Evolutionary conservation across 2,113 vertebrate species (phyloP), one percentile per base, ranked within the genome.

Genomic region (Castor canadensis): DNA sequence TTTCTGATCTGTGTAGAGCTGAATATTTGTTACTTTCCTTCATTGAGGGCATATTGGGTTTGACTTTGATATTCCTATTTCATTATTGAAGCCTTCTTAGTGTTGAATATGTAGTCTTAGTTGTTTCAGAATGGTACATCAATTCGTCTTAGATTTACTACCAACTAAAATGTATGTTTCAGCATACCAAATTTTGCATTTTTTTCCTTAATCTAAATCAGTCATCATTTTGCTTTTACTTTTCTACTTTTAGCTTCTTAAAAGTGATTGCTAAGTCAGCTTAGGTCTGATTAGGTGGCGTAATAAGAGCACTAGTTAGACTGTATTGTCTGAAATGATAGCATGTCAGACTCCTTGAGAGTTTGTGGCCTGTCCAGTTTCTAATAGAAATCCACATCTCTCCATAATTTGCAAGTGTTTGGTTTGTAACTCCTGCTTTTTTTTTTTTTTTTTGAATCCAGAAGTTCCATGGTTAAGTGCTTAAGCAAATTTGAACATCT

Each of bases 1-100:
- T 98, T 98, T 98, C 98, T 98, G 98, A 98, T 98, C 98, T 98
- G 96, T 98, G 98, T 98, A 98, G 98, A 98, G 98, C 98, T 98
- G 98, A 98, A 98, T 98, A 98, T 98, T 97, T 98, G 98, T 98
- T 98, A 98, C 98, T 98, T 98, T 98, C 97, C 96, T 98, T 98
- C 98, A 98, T 96, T 98, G 97, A 98, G 98, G 97, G 97, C 98
- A 98, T 98, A 97, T 96, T 98, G 98, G 98, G 98, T 98, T 98
- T 98, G 97, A 98, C 94, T 96, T 97, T 97, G 97, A 98, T 97
- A 86, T 96, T 96, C 95, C 94, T 98, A 85, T 95, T 94, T 98
- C 96, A 98, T 97, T 96, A 97, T 96, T 98, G 97, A 97, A 98
- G 93, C 96, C 60, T 97, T 97, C 97, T 96, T 98, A 98, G 98